Conservation (phyloP, 2,113 vertebrate species). For the Polypterus bichir region DNA sequence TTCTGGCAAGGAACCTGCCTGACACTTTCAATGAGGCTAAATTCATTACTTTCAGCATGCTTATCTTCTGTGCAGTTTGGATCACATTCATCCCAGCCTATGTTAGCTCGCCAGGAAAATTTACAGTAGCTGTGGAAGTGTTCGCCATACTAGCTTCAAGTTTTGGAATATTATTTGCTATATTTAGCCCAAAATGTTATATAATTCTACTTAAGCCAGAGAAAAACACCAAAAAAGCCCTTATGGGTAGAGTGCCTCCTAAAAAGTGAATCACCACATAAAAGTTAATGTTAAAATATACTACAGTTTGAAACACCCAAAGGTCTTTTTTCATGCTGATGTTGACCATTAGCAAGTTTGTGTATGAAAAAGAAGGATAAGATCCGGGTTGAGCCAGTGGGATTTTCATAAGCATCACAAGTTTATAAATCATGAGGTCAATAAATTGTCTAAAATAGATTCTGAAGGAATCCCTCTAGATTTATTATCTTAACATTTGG, state of each 20-base stretch:
- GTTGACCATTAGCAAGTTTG: no score
- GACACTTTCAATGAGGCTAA: constrained; percentile 10
- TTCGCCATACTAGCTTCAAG: background rate
- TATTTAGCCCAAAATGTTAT: constrained; percentile 4
- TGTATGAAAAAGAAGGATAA: no score
- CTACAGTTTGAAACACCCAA: no score
- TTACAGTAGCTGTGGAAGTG: constrained; percentile 1
- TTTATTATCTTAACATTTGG: no score
- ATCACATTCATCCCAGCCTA: constrained; percentile 15
- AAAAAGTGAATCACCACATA: constrained; percentile 10
- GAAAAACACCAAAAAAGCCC: background rate
- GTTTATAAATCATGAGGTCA: no score
- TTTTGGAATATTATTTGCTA: constrained; percentile 3
- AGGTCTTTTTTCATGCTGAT: no score
- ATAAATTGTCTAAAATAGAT: no score
- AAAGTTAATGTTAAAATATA: no score
- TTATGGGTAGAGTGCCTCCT: constrained; percentile 4
- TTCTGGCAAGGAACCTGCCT: background rate
- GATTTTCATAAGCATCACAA: no score
- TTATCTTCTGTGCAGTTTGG: constrained; percentile 8
- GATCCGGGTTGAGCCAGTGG: no score
- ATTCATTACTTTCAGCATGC: constrained; percentile 6
- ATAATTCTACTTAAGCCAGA: constrained; percentile 1
- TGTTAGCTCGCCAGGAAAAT: constrained; percentile 8
- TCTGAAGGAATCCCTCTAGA: no score